These are phyloP conservation scores for Hyposmocoma kahamanoa DNA, from an alignment of 1,140 invertebrate genomes.

Conservation along the genomic window DNA sequence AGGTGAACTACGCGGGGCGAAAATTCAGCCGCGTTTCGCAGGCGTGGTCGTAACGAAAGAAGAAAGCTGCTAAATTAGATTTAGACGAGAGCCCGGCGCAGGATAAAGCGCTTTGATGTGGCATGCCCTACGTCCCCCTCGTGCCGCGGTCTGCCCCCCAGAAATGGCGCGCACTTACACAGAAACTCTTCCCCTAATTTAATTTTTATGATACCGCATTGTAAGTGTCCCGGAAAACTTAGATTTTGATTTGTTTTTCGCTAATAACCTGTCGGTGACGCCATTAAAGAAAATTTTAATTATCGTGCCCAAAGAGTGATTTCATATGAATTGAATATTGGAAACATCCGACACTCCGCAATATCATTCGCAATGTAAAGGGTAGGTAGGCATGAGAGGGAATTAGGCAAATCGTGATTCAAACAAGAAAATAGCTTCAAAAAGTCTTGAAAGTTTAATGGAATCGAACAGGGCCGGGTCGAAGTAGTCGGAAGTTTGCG, in stretches of 20 bases:
- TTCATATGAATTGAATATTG: no score
- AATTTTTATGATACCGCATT: conserved; percentile 73
- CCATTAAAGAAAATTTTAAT: background rate
- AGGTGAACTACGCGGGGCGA: conserved; percentile 24
- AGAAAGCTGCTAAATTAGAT: conserved; percentile 70
- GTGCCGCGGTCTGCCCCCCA: conserved; percentile 24
- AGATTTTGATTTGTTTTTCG: conserved; percentile 52
- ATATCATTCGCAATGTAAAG: no score
- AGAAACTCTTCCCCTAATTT: conserved; percentile 68
- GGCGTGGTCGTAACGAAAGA: conserved; percentile 55
- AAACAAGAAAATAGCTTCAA: conserved; percentile 69
- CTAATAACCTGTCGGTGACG: conserved; percentile 19
- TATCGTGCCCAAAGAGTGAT: background rate
- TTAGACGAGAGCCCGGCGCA: conserved; percentile 44
- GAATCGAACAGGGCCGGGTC: conserved; percentile 65
- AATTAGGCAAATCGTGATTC: conserved; percentile 67
- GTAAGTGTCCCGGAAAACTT: conserved; percentile 57
- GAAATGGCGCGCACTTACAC: conserved; percentile 65
- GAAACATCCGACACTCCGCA: no score
- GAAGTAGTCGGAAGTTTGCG: conserved; percentile 64
- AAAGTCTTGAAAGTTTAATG: conserved; percentile 73
- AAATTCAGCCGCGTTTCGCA: conserved; percentile 40
- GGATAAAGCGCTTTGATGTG: conserved; percentile 62
- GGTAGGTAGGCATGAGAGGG: conserved; percentile 38
- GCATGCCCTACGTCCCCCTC: conserved; percentile 30